phyloP scores from a whole-genome alignment of 92 coral and sea anemone species.

The Ricordea florida region DNA sequence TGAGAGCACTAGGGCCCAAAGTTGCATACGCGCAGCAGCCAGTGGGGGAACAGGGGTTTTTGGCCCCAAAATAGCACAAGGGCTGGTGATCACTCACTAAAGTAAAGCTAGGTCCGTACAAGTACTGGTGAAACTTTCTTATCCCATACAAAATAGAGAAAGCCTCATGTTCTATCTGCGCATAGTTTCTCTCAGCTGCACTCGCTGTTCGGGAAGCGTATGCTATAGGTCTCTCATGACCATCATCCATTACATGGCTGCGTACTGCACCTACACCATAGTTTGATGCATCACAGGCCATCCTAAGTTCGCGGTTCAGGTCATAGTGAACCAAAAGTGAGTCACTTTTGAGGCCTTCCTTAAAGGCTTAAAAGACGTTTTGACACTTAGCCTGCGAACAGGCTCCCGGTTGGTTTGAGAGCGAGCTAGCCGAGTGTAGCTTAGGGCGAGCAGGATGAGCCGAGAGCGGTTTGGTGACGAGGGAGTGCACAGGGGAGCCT shows the following conservation, averaged over 20 bases:
- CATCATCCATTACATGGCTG: slow-evolving; percentile 55
- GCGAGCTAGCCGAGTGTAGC: too few relatives aligned
- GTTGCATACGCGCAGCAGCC: slow-evolving; percentile 66
- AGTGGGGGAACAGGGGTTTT: slow-evolving; percentile 51
- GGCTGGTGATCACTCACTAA: slow-evolving; percentile 62
- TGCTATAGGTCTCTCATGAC: slow-evolving; percentile 58
- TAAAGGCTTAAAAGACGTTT: too few relatives aligned
- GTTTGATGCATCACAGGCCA: slow-evolving; percentile 56
- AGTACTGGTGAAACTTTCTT: slow-evolving; percentile 35
- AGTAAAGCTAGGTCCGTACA: slow-evolving; percentile 42
- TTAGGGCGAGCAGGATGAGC: too few relatives aligned
- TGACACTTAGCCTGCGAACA: too few relatives aligned
- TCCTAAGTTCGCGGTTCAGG: slow-evolving; percentile 17
- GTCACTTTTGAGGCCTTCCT: too few relatives aligned
- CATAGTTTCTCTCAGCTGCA: slow-evolving; percentile 38
- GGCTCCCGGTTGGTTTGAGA: too few relatives aligned
- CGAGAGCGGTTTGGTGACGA: too few relatives aligned
- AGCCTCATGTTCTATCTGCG: slow-evolving; percentile 45
- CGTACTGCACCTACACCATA: slow-evolving; percentile 46
- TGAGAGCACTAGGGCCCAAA: slow-evolving; percentile 32
- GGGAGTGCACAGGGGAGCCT: too few relatives aligned
- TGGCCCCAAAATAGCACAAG: slow-evolving; percentile 44
- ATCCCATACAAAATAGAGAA: slow-evolving; percentile 39
- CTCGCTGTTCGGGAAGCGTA: slow-evolving; percentile 50
- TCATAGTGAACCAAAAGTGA: slow-evolving; percentile 46